Evolutionary conservation across 35 echinoderm and acorn worm species (phyloP).

Genomic region (Lytechinus variegatus): DNA sequence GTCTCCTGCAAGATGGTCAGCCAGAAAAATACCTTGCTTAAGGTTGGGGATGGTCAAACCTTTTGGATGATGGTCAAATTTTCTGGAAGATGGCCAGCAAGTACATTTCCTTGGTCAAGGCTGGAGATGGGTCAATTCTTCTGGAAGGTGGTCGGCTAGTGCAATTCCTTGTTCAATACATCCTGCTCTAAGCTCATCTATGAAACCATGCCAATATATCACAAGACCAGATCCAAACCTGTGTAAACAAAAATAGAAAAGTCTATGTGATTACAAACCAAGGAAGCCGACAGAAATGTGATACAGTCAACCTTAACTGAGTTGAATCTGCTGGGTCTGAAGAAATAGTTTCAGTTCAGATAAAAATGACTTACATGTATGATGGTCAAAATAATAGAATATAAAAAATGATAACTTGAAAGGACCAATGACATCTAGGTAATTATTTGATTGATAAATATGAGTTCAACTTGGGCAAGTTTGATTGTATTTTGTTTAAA

Average conservation of each 20-base stretch:
- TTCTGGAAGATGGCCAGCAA: slow-evolving; percentile 68
- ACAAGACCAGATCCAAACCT: slow-evolving; percentile 98
- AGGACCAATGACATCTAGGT: too few relatives aligned
- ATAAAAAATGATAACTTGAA: too few relatives aligned
- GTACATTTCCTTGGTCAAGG: not conserved
- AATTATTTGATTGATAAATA: too few relatives aligned
- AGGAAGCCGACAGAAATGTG: too few relatives aligned
- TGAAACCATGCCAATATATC: slow-evolving; percentile 98
- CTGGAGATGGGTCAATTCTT: slow-evolving; percentile 49
- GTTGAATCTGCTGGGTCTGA: too few relatives aligned
- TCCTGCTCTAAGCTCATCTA: slow-evolving; percentile 76
- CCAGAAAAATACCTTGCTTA: slow-evolving; percentile 82
- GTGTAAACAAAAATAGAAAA: slow-evolving; percentile 25
- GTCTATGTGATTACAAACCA: too few relatives aligned
- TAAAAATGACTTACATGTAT: too few relatives aligned
- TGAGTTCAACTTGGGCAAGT: too few relatives aligned
- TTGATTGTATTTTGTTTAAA: too few relatives aligned
- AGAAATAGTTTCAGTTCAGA: too few relatives aligned
- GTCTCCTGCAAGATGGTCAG: slow-evolving; percentile 72
- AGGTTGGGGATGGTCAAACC: slow-evolving; percentile 30
- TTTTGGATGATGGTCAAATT: slow-evolving; percentile 1
- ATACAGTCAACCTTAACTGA: too few relatives aligned
- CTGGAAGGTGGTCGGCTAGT: slow-evolving; percentile 79
- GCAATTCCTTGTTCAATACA: slow-evolving; percentile 81
- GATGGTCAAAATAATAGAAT: too few relatives aligned